Evolutionary conservation across 1,140 invertebrate genomes (phyloP).

Genomic region (Papilio xuthus): DNA sequence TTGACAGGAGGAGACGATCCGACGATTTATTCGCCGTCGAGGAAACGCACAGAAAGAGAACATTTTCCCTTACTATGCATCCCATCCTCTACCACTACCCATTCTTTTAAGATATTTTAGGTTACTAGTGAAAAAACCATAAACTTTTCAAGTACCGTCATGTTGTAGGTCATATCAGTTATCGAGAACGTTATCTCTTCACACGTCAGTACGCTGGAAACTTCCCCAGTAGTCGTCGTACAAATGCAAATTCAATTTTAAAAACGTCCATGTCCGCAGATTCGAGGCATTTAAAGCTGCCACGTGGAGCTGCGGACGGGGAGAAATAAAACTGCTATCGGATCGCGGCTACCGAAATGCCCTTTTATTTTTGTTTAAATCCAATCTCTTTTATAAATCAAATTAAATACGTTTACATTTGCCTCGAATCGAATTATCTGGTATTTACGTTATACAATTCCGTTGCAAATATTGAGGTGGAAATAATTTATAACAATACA

Average conservation of each 20-base stretch:
- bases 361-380: slow-evolving; percentile 26
- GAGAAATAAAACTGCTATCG: slow-evolving; percentile 14
- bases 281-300: slow-evolving; percentile 30
- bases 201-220: slow-evolving; percentile 4
- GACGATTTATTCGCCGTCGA: too few species aligned
- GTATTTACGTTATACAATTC: not conserved
- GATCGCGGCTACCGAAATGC: slow-evolving; percentile 23
- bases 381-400: slow-evolving; percentile 17
- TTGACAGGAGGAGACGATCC: too few species aligned
- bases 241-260: slow-evolving; percentile 36
- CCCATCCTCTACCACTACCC: too few species aligned
- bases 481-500: too few species aligned
- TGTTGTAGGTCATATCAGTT: not conserved
- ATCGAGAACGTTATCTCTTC: slow-evolving; percentile 20
- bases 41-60: too few species aligned
- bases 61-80: too few species aligned
- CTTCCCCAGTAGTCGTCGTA: not conserved
- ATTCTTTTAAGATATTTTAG: too few species aligned
- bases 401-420: slow-evolving; percentile 14
- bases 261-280: slow-evolving; percentile 27
- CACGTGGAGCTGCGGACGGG: slow-evolving; percentile 12
- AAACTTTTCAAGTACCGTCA: not conserved
- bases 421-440: not conserved
- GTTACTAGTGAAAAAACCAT: not conserved
- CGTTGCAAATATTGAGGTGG: not conserved